Base-by-base conservation (phyloP, 2,888 invertebrate species). In the Caenorhabditis uteleia region DNA sequence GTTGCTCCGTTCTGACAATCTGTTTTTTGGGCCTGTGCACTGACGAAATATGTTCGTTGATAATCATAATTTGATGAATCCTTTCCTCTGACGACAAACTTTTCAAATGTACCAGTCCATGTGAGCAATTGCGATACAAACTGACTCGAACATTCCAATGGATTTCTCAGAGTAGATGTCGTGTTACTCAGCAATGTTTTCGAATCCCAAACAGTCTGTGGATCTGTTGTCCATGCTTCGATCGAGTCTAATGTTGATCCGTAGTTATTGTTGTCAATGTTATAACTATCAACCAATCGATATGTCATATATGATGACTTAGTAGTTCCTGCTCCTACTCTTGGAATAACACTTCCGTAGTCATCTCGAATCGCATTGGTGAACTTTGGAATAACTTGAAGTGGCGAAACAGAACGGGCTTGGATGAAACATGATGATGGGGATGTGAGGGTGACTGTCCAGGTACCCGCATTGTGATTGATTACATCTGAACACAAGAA, bases 31-130 rank as follows among this genome's bases (percentile, higher is more conserved):
- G n/a, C n/a, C n/a, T n/a, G n/a, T n/a, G n/a, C n/a, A n/a, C 23
- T 61, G 49, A 68, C 61, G 61, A 59, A 70, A 61, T 65, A 70
- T 1, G 68, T 68, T 25, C 70, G 26, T 34, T 68, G 68, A 53
- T 51, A 70, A 16, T 36, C 33, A 42, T 44, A 39, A 10, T 46
- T 33, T 14, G 45, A 58, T 3, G 40, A 27, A 33, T 68, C 68
- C 5, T 23, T 49, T 53, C 71, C 71, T 4, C 47, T 42, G n/a
- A 71, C 62, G 3, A 71, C 31, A 26, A 59, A 66, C 44, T 68
- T 71, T 42, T 53, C 42, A 29, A 53, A 65, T 4, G 44, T 51
- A 16, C 7, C 33, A 2, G 50, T 44, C 59, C 59, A 66, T n/a
- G 25, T 31, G 20, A 66, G 45, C 18, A 66, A 21, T 8, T 49